Base-by-base conservation (phyloP, 2,113 vertebrate species). In the Romanogobio albipinnatus region DNA sequence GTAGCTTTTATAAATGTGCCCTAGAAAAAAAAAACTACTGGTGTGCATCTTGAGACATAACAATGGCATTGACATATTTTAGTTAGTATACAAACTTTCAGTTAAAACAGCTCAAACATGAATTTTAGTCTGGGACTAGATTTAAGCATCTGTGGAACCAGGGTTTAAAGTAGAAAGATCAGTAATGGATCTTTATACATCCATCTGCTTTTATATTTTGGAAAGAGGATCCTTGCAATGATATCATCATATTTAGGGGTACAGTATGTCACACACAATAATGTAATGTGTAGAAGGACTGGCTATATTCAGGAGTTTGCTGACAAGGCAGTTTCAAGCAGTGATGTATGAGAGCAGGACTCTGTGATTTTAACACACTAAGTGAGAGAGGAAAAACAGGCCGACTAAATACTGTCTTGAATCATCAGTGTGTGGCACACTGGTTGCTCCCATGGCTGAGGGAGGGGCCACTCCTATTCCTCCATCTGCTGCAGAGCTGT, bases 401-500 rank as follows among this genome's bases (percentile, higher is more conserved):
- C 87, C 22, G 58, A 83, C 75, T 81, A 47, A 64, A 81, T 51
- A 22, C 78, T 84, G 86, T 81, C 84, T 86, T 58, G 58, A 78
- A 82, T 84, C 17, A 70, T 83, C 84, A 81, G 79, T 85, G 58
- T 71, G 58, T 71, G 79, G 83, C 59, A n/a, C 58, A 29, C 73
- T 74, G 77, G 81, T 73, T 73, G 64, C 76, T 70, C 64, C 81
- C 22, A 36, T 71, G 89, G 58, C 74, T 87, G 71, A 84, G 85
- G 83, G 86, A 81, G 81, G 83, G 45, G 86, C 81, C 74, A 6
- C 47, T 81, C 74, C 62, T 84, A 87, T 89, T 81, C 56, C 85
- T 87, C 89, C 87, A 86, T 86, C 87, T 89, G 86, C 85, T 86
- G 82, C 58, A 85, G 82, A 78, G 73, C 74, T 45, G 66, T 84